These are phyloP conservation scores for Petrolisthes manimaculis DNA, from an alignment of 2,888 invertebrate species.

Conservation along the genomic window DNA sequence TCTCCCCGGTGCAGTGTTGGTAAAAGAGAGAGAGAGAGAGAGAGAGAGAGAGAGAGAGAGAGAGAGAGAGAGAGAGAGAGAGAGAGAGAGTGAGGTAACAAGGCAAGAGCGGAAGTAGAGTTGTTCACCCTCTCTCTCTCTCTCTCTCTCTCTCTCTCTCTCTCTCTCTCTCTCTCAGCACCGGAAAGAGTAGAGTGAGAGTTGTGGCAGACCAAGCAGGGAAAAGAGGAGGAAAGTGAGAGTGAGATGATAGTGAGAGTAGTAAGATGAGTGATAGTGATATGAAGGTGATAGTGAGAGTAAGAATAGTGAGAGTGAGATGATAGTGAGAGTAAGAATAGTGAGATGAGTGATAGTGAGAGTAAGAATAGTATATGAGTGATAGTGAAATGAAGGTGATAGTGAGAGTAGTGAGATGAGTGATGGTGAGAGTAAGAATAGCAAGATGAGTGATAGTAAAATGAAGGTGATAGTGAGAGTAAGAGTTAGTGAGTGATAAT, in stretches of 20 bases:
- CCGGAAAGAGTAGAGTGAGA: not conserved
- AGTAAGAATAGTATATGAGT: not conserved
- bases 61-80: too few species aligned
- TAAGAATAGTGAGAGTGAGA: not conserved
- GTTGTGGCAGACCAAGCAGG: too few species aligned
- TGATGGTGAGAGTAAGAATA: not conserved
- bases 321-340: not conserved
- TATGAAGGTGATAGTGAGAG: slow-evolving; percentile 13
- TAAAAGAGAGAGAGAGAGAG: too few species aligned
- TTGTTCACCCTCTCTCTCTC: not conserved
- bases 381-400: not conserved
- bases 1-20: too few species aligned
- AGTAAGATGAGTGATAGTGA: not conserved
- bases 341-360: not conserved
- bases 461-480: not conserved
- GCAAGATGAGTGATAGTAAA: not conserved
- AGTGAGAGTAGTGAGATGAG: too few species aligned
- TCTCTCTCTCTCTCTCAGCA: not conserved
- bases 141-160: not conserved
- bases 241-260: not conserved
- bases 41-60: too few species aligned
- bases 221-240: not conserved
- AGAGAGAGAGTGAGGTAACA: too few species aligned
- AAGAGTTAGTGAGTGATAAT: not conserved
- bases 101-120: not conserved